A percentile compares a stretch with the other conserved stretches of the same genome.
phyloP scores from a whole-genome alignment of 2,797 vertebrate genomes.

The Oreonectes daqikongensis region DNA sequence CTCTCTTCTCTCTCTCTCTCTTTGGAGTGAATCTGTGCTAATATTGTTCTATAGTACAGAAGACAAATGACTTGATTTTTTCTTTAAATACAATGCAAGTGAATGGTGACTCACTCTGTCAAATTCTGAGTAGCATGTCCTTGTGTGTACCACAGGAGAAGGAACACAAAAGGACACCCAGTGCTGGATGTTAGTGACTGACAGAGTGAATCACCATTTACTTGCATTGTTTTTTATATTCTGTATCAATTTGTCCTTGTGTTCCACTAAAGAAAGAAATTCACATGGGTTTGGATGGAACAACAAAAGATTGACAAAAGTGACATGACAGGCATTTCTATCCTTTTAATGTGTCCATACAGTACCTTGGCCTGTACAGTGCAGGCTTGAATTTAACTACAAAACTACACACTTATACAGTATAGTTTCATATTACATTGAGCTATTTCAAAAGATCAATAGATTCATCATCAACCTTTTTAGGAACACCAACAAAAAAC shows the following conservation, averaged over 20 bases:
- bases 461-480: not conserved
- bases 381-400: too few species aligned
- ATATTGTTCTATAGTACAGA: constrained; percentile 44
- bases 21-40: constrained; percentile 59
- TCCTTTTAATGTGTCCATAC: too few species aligned
- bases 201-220: not conserved
- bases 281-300: not conserved
- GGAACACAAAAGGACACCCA: not conserved
- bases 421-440: not conserved
- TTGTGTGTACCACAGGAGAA: not conserved
- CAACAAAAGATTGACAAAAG: not conserved
- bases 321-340: too few species aligned
- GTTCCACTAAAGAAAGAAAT: not conserved
- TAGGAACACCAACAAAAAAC: not conserved
- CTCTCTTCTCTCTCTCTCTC: constrained; percentile 36
- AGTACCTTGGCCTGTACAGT: not conserved
- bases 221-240: not conserved
- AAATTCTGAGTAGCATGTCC: not conserved
- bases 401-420: too few species aligned
- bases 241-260: not conserved
- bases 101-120: not conserved
- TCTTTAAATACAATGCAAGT: not conserved
- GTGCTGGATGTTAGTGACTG: not conserved
- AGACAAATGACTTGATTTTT: not conserved
- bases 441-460: not conserved